Percentiles rank a stretch among this genome's conserved stretches.
phyloP scores from a whole-genome alignment of 2,888 invertebrate species.

The Drosophila conformis region DNA sequence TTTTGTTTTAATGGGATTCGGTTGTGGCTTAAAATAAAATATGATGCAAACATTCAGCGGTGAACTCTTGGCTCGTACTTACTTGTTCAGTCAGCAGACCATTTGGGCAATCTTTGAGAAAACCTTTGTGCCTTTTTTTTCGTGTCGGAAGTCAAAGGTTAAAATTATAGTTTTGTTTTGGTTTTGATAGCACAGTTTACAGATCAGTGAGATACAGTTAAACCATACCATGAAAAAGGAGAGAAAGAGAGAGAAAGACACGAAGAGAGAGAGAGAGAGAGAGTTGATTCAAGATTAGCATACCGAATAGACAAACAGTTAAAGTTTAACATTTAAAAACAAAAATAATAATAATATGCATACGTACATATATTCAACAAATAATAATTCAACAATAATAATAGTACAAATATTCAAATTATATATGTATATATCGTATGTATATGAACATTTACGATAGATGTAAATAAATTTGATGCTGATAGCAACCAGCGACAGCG shows the following conservation, averaged over 20 bases:
- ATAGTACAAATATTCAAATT: not conserved
- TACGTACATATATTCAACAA: not conserved
- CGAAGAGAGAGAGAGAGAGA: not conserved
- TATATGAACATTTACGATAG: not conserved
- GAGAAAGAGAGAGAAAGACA: not conserved
- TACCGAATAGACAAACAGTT: not conserved
- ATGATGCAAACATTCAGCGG: constrained; percentile 11
- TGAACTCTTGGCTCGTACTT: constrained; percentile 65
- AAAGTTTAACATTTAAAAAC: not conserved
- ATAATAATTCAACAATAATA: not conserved
- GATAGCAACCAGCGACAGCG: constrained; percentile 3
- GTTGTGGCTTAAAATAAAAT: constrained; percentile 15
- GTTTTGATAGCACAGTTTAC: constrained; percentile 32
- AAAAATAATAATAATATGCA: not conserved
- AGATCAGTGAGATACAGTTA: constrained; percentile 29
- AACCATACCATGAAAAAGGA: not conserved
- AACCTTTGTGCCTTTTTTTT: constrained; percentile 95
- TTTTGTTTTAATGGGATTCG: constrained; percentile 30
- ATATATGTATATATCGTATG: not conserved
- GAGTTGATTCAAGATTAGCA: constrained; percentile 3
- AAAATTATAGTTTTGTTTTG: constrained; percentile 23
- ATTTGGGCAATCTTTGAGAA: constrained; percentile 98
- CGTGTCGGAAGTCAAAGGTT: constrained; percentile 58
- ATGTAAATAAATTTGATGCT: not conserved
- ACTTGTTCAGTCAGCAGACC: constrained; percentile 98